Evolutionary conservation across 2,797 vertebrate genomes (phyloP).

Genomic region (Emydoidea blandingii): DNA sequence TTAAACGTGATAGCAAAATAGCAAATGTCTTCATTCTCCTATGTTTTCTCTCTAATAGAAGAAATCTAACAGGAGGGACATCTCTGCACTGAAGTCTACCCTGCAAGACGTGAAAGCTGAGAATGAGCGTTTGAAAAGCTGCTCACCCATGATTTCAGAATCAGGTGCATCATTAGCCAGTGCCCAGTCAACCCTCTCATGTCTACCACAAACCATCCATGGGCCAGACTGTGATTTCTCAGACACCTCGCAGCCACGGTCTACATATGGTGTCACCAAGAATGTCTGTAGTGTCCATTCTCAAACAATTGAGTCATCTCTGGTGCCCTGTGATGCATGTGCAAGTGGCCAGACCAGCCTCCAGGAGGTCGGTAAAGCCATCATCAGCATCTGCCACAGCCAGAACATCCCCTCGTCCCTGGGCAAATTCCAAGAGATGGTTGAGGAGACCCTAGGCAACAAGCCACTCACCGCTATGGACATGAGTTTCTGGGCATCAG

Average conservation of each 20-base stretch:
- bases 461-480: conserved; percentile 84
- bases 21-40: background rate
- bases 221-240: fast-evolving
- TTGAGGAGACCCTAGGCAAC: conserved; percentile 79
- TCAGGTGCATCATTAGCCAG: background rate
- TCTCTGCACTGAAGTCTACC: background rate
- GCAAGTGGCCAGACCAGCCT: conserved; percentile 82
- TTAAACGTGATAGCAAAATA: background rate
- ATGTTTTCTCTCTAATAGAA: conserved; percentile 60
- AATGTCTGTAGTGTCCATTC: conserved; percentile 69
- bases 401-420: conserved; percentile 93
- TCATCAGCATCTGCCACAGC: conserved; percentile 85
- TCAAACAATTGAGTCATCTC: conserved; percentile 81
- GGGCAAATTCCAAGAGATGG: conserved; percentile 81
- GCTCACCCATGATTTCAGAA: background rate
- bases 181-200: background rate
- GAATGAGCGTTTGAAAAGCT: background rate
- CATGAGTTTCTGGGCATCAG: conserved; percentile 86
- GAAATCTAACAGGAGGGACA: conserved; percentile 20
- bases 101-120: background rate
- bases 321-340: conserved; percentile 86
- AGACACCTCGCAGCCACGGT: background rate
- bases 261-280: background rate
- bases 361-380: conserved; percentile 81
- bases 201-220: fast-evolving